Conservation (phyloP, 1,140 invertebrate species). For the Portunus trituberculatus region DNA sequence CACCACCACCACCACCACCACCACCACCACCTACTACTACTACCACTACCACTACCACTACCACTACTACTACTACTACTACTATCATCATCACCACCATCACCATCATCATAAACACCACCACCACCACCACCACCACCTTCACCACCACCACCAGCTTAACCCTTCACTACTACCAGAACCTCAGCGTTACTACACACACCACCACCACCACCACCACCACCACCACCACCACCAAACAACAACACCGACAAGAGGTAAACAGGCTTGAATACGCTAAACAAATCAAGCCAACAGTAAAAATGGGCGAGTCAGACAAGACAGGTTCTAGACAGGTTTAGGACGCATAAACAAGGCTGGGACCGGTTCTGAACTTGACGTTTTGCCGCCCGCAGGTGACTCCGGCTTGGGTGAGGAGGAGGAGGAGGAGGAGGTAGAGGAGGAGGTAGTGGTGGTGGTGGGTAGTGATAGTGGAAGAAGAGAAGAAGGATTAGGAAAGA, state of each 20-base stretch:
- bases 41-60: neutral
- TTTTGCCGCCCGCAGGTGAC: neutral
- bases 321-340: neutral
- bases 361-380: neutral
- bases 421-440: neutral
- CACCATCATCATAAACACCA: too few relatives aligned
- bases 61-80: neutral
- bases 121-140: neutral
- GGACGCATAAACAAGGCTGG: neutral
- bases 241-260: neutral
- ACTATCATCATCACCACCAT: too few relatives aligned
- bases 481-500: neutral
- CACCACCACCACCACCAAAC: neutral
- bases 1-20: neutral
- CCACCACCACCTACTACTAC: neutral
- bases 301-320: neutral
- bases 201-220: neutral
- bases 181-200: neutral
- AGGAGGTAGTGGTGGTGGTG: neutral
- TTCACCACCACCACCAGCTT: neutral
- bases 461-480: neutral
- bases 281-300: slow-evolving; percentile 13
- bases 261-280: slow-evolving; percentile 1
- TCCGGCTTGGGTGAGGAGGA: neutral
- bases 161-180: neutral